Percentiles rank a stretch among this genome's conserved stretches.
phyloP scores from a whole-genome alignment of 2,888 invertebrate genomes.

The Hipparchia semele region DNA sequence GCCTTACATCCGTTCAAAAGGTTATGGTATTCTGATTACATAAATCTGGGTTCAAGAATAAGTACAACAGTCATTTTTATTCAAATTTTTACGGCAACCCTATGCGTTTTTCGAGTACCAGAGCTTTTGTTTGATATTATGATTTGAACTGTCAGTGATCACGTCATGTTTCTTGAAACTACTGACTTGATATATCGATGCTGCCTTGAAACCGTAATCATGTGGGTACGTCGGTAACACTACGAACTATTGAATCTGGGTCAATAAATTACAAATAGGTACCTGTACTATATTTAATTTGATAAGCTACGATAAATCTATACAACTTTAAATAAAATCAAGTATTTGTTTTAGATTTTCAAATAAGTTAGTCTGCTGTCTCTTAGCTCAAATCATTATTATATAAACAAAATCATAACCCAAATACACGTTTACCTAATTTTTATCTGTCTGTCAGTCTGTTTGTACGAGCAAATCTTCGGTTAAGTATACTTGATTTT shows the following conservation, averaged over 20 bases:
- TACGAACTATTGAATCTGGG: constrained; percentile 14
- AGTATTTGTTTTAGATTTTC: too few relatives aligned
- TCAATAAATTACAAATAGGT: constrained; percentile 11
- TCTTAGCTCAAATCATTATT: too few relatives aligned
- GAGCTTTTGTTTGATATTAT: constrained; percentile 63
- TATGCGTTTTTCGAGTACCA: constrained; percentile 29
- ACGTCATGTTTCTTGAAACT: constrained; percentile 44
- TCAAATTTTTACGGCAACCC: neutral
- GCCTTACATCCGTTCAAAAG: too few relatives aligned
- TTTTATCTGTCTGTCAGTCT: too few relatives aligned
- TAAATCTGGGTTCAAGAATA: neutral
- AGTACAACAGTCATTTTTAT: neutral
- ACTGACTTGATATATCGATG: constrained; percentile 56
- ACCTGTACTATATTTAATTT: constrained; percentile 9
- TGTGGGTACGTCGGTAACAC: constrained; percentile 2
- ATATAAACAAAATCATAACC: too few relatives aligned
- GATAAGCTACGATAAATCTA: neutral
- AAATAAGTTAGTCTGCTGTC: too few relatives aligned
- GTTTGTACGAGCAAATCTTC: too few relatives aligned
- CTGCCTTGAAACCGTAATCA: constrained; percentile 42
- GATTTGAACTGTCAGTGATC: constrained; percentile 58
- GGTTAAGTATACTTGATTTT: too few relatives aligned
- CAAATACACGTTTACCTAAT: too few relatives aligned
- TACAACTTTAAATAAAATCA: neutral
- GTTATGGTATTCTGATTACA: too few relatives aligned